Percentiles rank a stretch among this genome's conserved stretches.
These are phyloP conservation scores for Rhamphomyia laevipes DNA, from an alignment of 2,888 invertebrate genomes.

Conservation along the genomic window DNA sequence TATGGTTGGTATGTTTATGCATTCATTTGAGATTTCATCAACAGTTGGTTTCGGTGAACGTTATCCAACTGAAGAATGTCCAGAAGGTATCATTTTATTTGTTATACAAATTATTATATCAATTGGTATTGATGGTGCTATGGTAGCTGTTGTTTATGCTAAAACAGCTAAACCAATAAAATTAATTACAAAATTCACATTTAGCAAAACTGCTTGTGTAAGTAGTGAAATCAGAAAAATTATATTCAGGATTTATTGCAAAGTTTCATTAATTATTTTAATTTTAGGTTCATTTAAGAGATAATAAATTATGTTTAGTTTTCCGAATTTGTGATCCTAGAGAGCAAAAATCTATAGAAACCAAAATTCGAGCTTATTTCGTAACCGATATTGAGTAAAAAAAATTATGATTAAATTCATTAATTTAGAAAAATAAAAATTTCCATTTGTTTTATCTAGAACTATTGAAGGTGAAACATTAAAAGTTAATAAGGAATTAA, in stretches of 20 bases:
- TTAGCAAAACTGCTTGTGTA: slow-evolving; percentile 62
- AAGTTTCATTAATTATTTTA: not conserved
- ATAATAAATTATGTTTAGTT: slow-evolving; percentile 64
- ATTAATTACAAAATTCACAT: slow-evolving; percentile 63
- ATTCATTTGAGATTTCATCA: slow-evolving; percentile 78
- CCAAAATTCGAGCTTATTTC: slow-evolving; percentile 53
- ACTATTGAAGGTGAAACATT: slow-evolving; percentile 56
- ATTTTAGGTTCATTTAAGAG: slow-evolving; percentile 59
- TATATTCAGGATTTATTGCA: not conserved
- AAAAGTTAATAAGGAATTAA: slow-evolving; percentile 59
- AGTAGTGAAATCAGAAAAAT: slow-evolving; percentile 30
- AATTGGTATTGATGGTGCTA: slow-evolving; percentile 42
- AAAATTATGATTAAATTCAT: not conserved
- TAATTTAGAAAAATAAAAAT: not conserved
- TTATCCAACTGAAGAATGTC: slow-evolving; percentile 72
- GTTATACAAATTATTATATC: slow-evolving; percentile 68
- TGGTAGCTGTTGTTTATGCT: slow-evolving; percentile 58
- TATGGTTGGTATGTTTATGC: slow-evolving; percentile 58
- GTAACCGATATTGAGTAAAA: slow-evolving; percentile 30
- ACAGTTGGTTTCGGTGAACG: slow-evolving; percentile 76
- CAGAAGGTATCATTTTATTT: slow-evolving; percentile 71
- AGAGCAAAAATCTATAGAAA: slow-evolving; percentile 65
- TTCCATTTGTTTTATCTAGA: slow-evolving; percentile 23
- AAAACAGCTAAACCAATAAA: slow-evolving; percentile 69
- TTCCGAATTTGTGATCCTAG: slow-evolving; percentile 72